Base-by-base conservation (phyloP, 2,888 invertebrate species). In the Melanotus villosus region DNA sequence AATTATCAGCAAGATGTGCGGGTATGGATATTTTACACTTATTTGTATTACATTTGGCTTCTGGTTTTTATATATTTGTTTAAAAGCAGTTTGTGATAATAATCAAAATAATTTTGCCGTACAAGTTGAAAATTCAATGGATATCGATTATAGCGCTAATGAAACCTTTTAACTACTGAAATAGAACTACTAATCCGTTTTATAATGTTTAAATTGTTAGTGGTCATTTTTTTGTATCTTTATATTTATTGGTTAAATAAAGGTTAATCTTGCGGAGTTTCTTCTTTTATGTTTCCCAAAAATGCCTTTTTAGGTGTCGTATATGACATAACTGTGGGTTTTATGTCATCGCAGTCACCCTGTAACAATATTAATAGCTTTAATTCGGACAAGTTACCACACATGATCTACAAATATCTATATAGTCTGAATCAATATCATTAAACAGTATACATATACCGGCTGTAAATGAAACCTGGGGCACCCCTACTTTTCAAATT, bases 11-110 rank as follows among this genome's bases (percentile, higher is more conserved):
- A 88, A 86, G 83, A 74, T 88, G 41, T 85, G 88, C 58, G 89
- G 89, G 45, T 89, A 86, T 71, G 86, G 87, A 68, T 82, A 85
- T n/a, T 70, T 86, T n/a, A 82, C 84, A 38, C 89, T 88, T 76
- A 64, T 88, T 12, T 84, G 88, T 54, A 76, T 87, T 57, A 72
- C 88, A 62, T 74, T 88, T 5, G 73, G 83, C 10, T 50, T 86
- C 45, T 90, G 89, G 88, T 73, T 85, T 34, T 68, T 86, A 1
- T 87, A 86, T 73, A 83, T 90, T 70, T 76, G 88, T 18, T 78
- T 86, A 19, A 88, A 87, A 79, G 89, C 89, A 1, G 71, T 81
- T 43, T 72, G 30, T 47, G 65, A 63, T 64, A 69, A 4, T 18
- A 23, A 7, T 56, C 36, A 26, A 41, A 23, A 9, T n/a, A 1